Evolutionary conservation across 2,888 invertebrate species (phyloP).

Genomic region (Erebia palarica): DNA sequence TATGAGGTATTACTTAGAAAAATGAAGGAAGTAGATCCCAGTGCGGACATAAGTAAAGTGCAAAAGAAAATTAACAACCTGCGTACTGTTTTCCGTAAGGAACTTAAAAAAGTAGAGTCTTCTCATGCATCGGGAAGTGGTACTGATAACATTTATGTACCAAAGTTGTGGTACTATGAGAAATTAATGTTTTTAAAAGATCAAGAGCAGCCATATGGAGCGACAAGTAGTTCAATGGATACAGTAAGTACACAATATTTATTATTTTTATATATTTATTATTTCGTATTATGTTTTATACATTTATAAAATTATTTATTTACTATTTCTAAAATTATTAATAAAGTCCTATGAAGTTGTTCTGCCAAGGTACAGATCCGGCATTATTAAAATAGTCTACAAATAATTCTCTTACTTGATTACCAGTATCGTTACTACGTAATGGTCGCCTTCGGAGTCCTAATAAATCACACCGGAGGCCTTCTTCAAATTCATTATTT

Average conservation of each 20-base stretch:
- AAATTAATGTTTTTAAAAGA: background rate
- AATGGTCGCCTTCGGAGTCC: background rate
- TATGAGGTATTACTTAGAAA: too few relatives aligned
- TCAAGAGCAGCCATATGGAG: background rate
- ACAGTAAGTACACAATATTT: background rate
- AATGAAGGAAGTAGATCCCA: too few relatives aligned
- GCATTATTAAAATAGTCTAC: slow-evolving; percentile 6
- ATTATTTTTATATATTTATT: slow-evolving; percentile 1
- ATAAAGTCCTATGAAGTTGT: slow-evolving; percentile 1
- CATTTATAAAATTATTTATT: background rate
- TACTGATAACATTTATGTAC: background rate
- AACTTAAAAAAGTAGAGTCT: too few relatives aligned
- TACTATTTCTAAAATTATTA: background rate
- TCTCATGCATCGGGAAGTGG: too few relatives aligned
- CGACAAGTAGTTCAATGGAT: slow-evolving; percentile 1
- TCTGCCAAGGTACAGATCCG: slow-evolving; percentile 1
- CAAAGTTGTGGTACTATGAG: background rate
- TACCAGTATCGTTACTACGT: slow-evolving; percentile 1
- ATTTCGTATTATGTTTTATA: background rate
- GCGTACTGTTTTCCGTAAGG: too few relatives aligned
- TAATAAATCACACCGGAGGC: background rate
- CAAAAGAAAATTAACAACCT: too few relatives aligned
- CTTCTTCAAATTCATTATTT: background rate
- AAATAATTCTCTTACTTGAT: slow-evolving; percentile 1
- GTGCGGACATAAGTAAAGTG: too few relatives aligned